These are phyloP conservation scores for Chaenodraco wilsoni DNA, from an alignment of 2,797 vertebrate genomes.

Conservation along the genomic window DNA sequence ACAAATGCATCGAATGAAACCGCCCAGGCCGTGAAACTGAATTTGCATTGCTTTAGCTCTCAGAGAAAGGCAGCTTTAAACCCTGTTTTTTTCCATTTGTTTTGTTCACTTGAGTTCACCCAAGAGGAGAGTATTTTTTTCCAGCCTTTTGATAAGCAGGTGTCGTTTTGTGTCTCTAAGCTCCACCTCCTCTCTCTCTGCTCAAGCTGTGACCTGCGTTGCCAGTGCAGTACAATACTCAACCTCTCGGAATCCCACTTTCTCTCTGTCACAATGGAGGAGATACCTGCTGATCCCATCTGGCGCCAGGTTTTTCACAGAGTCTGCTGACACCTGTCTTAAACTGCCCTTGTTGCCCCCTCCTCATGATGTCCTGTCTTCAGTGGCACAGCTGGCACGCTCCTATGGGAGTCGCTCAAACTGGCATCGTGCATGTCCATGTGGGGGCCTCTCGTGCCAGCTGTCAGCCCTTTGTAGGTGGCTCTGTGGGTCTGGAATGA, in stretches of 20 bases:
- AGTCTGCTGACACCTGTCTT: conserved; percentile 53
- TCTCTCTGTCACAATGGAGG: conserved; percentile 25
- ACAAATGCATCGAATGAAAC: conserved; percentile 21
- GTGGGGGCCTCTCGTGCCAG: conserved; percentile 58
- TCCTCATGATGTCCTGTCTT: conserved; percentile 28
- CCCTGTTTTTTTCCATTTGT: conserved; percentile 11
- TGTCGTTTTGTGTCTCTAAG: conserved; percentile 61
- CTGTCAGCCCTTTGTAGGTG: conserved; percentile 64
- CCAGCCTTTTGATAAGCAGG: conserved; percentile 52
- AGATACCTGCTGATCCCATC: conserved; percentile 70
- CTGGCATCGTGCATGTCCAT: conserved; percentile 53
- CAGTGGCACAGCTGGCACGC: conserved; percentile 64
- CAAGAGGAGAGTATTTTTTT: conserved; percentile 9
- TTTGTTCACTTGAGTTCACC: conserved; percentile 32
- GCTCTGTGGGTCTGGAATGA: conserved; percentile 57
- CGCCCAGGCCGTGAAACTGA: conserved; percentile 16
- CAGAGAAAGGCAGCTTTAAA: conserved; percentile 9
- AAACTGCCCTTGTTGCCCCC: conserved; percentile 27
- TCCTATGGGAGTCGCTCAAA: conserved; percentile 53
- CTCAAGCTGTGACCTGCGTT: conserved; percentile 73
- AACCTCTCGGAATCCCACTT: not conserved
- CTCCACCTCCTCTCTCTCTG: conserved; percentile 34
- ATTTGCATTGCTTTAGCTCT: not conserved
- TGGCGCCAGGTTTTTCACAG: conserved; percentile 49
- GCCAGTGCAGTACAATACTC: conserved; percentile 35